These are phyloP conservation scores for Tyrannus savana DNA, from an alignment of 2,113 vertebrate genomes.

Conservation along the genomic window DNA sequence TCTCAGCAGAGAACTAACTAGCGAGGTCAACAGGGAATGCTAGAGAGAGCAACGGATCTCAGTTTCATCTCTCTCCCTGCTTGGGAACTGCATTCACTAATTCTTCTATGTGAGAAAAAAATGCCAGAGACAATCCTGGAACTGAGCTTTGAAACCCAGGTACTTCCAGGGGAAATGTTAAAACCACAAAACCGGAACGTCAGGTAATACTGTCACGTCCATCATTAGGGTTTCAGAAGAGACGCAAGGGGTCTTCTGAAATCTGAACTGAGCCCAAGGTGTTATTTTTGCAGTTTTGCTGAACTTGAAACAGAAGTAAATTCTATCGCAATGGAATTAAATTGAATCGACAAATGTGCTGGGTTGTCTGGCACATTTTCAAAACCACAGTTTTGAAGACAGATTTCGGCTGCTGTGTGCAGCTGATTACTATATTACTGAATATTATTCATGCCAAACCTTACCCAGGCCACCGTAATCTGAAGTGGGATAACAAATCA, in stretches of 20 bases:
- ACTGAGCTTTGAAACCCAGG: neutral
- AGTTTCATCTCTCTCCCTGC: neutral
- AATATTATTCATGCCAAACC: neutral
- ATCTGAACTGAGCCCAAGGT: neutral
- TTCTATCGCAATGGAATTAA: neutral
- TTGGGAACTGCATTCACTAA: neutral
- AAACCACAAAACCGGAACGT: neutral
- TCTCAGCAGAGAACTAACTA: neutral
- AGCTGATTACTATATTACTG: neutral
- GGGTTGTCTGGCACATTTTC: neutral
- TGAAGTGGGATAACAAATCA: neutral
- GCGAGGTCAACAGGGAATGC: neutral
- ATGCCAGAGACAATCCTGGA: neutral
- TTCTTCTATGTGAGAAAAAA: neutral
- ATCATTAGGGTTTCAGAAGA: neutral
- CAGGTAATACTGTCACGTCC: neutral
- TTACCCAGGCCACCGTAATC: neutral
- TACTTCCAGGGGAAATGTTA: neutral
- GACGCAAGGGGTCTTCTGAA: neutral
- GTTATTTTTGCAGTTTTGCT: neutral
- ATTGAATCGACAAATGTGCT: neutral
- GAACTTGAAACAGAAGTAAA: neutral
- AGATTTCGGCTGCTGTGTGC: neutral
- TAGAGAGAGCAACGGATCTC: neutral
- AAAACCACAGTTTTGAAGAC: neutral